Evolutionary conservation across 2,113 vertebrate species (phyloP), one percentile per base, ranked within the genome.

Genomic region (Tachysurus vachellii): DNA sequence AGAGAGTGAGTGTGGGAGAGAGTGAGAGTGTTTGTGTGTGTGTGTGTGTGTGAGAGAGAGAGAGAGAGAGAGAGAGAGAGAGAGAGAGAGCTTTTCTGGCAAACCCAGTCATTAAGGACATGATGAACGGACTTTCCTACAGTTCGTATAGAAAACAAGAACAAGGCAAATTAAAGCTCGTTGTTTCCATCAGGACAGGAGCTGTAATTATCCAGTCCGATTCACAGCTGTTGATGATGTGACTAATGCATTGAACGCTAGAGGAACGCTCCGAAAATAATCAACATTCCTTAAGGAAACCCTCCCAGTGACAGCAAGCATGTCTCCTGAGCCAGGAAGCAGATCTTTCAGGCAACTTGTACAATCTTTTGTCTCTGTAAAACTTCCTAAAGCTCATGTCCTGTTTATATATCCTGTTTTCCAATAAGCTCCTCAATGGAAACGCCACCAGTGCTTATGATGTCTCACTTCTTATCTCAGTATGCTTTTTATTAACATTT

Each of bases 161-260:
- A 84, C 84, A 87, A 73, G 64, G 28, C 87, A 80, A 91, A 92
- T 83, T 82, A 56, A 91, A 89, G 85, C 12, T 76, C 62, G 14
- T 85, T 21, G 90, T 91, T 91, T 91, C 91, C 86, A 76, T 5
- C 50, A 66, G 84, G 81, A 81, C 61, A 61, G 68, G 76, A 42
- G 59, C 89, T 88, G 89, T 89, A 91, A 93, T 93, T 92, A 93
- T 47, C 81, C 88, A 90, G 92, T 92, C 92, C 89, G 83, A 87
- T 80, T 88, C 86, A 85, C 90, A 89, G 91, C 75, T 86, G 87
- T 85, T 85, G 62, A 50, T 81, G 28, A 66, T 86, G 85, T 87
- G 90, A 91, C 87, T 86, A 86, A 87, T 54, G 87, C 88, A 89
- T 61, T 36, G 23, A 56, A 79, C 6, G 59, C 47, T 77, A 90